Percentiles rank a stretch among this genome's conserved stretches.
Evolutionary conservation across 2,888 invertebrate species (phyloP).

Genomic region (Molanna angustata): DNA sequence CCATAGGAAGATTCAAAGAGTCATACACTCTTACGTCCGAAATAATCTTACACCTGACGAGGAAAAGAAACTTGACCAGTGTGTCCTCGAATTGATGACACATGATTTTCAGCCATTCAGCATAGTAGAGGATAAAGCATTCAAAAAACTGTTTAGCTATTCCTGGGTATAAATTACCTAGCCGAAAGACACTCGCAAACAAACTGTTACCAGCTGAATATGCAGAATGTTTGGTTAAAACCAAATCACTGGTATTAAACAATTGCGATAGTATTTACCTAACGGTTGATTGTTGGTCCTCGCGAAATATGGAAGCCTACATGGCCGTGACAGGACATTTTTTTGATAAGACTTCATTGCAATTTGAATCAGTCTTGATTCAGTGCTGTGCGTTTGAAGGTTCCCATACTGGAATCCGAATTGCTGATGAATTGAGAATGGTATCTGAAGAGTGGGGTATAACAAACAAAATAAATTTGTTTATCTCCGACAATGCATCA

Average conservation of each 20-base stretch:
- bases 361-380: background rate
- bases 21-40: background rate
- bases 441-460: background rate
- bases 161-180: background rate
- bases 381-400: background rate
- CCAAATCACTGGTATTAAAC: background rate
- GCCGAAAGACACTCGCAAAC: background rate
- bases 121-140: slow-evolving; percentile 1
- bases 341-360: background rate
- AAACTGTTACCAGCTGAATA: background rate
- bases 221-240: background rate
- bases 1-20: background rate
- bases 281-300: background rate
- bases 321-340: slow-evolving; percentile 4
- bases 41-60: background rate
- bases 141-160: background rate
- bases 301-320: slow-evolving; percentile 1
- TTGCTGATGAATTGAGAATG: background rate
- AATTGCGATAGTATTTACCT: background rate
- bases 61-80: background rate
- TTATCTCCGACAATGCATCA: slow-evolving; percentile 1
- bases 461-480: background rate
- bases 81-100: background rate
- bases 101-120: slow-evolving; percentile 6
- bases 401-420: background rate